These are phyloP conservation scores for Aporrectodea caliginosa DNA, from an alignment of 1,140 invertebrate species.

Conservation along the genomic window DNA sequence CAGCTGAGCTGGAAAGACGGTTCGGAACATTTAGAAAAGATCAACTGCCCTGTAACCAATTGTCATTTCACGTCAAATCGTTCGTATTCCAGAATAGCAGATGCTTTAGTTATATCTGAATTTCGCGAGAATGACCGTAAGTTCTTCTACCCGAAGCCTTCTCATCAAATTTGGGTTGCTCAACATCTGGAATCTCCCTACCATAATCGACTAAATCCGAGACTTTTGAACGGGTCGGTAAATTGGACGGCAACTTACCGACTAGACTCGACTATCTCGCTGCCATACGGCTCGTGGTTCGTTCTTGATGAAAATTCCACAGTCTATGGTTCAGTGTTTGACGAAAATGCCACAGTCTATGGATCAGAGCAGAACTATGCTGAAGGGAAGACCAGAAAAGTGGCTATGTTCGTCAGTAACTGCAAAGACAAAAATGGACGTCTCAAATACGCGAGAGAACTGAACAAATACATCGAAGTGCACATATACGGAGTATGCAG, in stretches of 20 bases:
- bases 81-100: not conserved
- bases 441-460: too few species aligned
- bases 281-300: not conserved
- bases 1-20: not conserved
- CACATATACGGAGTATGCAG: too few species aligned
- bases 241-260: not conserved
- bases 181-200: not conserved
- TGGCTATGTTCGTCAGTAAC: too few species aligned
- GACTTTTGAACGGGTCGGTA: not conserved
- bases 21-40: not conserved
- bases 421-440: too few species aligned
- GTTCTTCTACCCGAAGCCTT: not conserved
- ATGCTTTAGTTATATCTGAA: not conserved
- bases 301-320: too few species aligned
- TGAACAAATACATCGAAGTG: too few species aligned
- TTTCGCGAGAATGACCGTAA: not conserved
- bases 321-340: too few species aligned
- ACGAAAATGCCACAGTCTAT: too few species aligned
- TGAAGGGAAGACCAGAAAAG: too few species aligned
- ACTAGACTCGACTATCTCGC: not conserved
- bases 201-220: not conserved
- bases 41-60: not conserved
- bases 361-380: too few species aligned
- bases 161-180: not conserved
- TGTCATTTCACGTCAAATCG: not conserved